These are phyloP conservation scores for Halocynthia roretzi DNA, from an alignment of 23 tunicate genomes.

Conservation along the genomic window DNA sequence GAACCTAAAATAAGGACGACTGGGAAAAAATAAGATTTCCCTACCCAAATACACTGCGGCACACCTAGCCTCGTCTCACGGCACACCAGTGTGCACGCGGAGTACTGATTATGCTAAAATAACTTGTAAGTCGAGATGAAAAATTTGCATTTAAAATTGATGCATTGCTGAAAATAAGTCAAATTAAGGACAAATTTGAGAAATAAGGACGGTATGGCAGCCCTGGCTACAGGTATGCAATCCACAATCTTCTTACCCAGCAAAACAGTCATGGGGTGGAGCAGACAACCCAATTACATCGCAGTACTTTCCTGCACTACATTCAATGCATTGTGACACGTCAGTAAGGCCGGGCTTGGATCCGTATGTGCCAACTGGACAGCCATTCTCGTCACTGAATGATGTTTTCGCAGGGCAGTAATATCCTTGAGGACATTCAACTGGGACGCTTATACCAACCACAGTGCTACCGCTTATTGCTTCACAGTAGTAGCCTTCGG, in stretches of 20 bases:
- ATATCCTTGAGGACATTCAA: slow-evolving; percentile 53
- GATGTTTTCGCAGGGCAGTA: slow-evolving; percentile 72
- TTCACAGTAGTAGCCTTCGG: slow-evolving; percentile 78
- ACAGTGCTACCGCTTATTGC: slow-evolving; percentile 18
- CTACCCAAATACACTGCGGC: too few species aligned
- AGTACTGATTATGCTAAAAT: too few species aligned
- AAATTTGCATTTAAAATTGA: too few species aligned
- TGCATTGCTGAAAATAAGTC: slow-evolving; percentile 10
- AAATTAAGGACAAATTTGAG: background rate
- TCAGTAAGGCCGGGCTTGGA: background rate
- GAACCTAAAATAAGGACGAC: too few species aligned
- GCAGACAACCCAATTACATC: slow-evolving; percentile 31
- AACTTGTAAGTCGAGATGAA: too few species aligned
- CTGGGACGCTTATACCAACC: slow-evolving; percentile 46
- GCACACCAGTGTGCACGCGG: too few species aligned
- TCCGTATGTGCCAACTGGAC: slow-evolving; percentile 78
- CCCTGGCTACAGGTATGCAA: background rate
- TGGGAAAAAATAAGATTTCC: too few species aligned
- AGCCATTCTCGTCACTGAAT: slow-evolving; percentile 30
- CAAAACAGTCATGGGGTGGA: slow-evolving; percentile 43
- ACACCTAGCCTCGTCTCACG: too few species aligned
- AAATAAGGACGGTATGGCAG: background rate
- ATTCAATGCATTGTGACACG: slow-evolving; percentile 35
- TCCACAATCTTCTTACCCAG: slow-evolving; percentile 25
- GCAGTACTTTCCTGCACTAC: slow-evolving; percentile 80